Evolutionary conservation across 2,797 vertebrate species (phyloP), one percentile per base, ranked within the genome.

Genomic region (Todus mexicanus): DNA sequence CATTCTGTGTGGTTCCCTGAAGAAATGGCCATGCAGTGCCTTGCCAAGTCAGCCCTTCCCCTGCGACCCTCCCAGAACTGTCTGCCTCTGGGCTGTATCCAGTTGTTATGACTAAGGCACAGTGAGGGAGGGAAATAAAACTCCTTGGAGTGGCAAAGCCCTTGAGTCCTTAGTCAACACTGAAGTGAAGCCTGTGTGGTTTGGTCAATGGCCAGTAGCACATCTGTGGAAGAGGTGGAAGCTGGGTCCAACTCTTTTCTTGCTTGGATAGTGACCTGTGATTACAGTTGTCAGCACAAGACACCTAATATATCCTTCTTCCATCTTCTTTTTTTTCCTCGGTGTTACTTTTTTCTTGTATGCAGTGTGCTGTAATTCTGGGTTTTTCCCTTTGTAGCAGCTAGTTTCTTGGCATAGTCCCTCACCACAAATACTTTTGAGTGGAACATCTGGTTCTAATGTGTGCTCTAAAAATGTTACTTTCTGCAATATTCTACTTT

Each of bases 391-490:
- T 82, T 95, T 89, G 60, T 45, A 59, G 84, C 56, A 88, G 75
- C 73, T 50, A 38, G 88, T 83, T 91, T 89, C 86, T 92, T 22
- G 0, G 68, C 45, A 2, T 43, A 94, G 73, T 92, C 61, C 59
- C 88, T 92, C 77, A 89, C 94, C 92, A 80, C 93, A 95, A 92
- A 95, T 96, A 80, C 59, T 92, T 95, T 91, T 90, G 94, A 94
- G 94, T 92, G 87, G 94, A 97, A 97, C 96, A 98, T 97, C 97
- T 97, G 97, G 93, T 95, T 96, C 80, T 96, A 97, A 97, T 97
- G 92, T 91, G 71, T 0, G 5, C 90, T 89, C 72, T 94, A 95
- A 94, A 97, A 92, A 89, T 50, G 87, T 95, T 93, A 89, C 84
- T 92, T 96, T 95, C 94, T 90, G 88, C 82, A 84, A n/a, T 88